phyloP scores from a whole-genome alignment of 2,888 invertebrate genomes.

The Drosophila meridiana region DNA sequence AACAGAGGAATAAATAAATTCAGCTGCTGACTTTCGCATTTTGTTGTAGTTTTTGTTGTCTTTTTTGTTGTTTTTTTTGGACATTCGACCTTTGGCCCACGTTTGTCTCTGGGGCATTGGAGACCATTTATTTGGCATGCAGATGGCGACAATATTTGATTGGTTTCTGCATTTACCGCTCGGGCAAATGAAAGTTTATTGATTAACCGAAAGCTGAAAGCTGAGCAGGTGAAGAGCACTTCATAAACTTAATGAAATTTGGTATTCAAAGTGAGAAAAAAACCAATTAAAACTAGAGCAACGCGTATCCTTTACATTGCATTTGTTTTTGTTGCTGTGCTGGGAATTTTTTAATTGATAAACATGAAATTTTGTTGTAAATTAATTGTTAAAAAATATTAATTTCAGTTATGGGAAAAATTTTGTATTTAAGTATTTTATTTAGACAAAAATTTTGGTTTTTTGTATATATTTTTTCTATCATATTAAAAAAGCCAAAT shows the following conservation, averaged over 20 bases:
- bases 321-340: not conserved
- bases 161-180: constrained; percentile 37
- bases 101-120: constrained; percentile 25
- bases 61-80: constrained; percentile 5
- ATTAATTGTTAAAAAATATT: not conserved
- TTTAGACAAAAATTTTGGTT: no score
- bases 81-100: constrained; percentile 5
- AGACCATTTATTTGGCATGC: constrained; percentile 41
- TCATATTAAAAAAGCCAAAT: no score
- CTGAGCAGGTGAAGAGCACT: constrained; percentile 17
- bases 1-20: constrained; percentile 16
- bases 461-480: no score
- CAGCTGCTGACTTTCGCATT: constrained; percentile 21
- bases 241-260: constrained; percentile 30
- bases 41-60: not conserved
- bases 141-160: constrained; percentile 47
- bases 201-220: constrained; percentile 24
- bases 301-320: not conserved
- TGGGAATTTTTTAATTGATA: not conserved
- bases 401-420: no score
- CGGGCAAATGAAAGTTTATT: constrained; percentile 29
- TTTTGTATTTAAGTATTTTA: no score
- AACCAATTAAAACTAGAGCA: constrained; percentile 15
- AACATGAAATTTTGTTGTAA: not conserved
- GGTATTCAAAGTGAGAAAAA: constrained; percentile 3